Conservation (phyloP, 2,888 invertebrate species). For the Cordilura impudica region DNA sequence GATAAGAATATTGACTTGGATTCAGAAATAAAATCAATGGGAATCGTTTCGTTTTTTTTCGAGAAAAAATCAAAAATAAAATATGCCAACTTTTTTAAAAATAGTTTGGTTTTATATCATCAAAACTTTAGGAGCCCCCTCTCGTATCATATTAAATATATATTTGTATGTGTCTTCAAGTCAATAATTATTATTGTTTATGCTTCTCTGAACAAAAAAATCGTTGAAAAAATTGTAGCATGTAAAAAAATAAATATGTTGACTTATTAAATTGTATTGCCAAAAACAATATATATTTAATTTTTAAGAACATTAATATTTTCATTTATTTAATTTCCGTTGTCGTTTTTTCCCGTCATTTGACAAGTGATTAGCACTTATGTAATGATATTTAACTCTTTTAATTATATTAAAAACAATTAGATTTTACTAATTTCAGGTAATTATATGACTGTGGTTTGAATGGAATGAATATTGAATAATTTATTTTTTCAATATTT, state of each 20-base stretch:
- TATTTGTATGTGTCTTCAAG: slow-evolving; percentile 61
- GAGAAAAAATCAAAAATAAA: too few relatives aligned
- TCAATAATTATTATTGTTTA: slow-evolving; percentile 70
- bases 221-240: slow-evolving; percentile 49
- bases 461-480: too few relatives aligned
- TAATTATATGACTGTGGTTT: too few relatives aligned
- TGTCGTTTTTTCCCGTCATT: slow-evolving; percentile 53
- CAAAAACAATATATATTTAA: background rate
- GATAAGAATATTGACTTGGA: too few relatives aligned
- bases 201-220: slow-evolving; percentile 69
- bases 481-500: too few relatives aligned
- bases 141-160: background rate
- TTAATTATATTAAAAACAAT: too few relatives aligned
- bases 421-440: too few relatives aligned
- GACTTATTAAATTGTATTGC: slow-evolving; percentile 54
- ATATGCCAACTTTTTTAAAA: too few relatives aligned
- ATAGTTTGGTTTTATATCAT: background rate
- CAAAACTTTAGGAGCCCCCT: background rate
- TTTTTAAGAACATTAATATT: background rate
- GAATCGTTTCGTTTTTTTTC: too few relatives aligned
- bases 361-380: slow-evolving; percentile 6
- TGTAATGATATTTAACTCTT: background rate
- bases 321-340: background rate
- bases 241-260: background rate
- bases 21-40: too few relatives aligned